Evolutionary conservation across 2,113 vertebrate species (phyloP).

Genomic region (Silurus glanis): DNA sequence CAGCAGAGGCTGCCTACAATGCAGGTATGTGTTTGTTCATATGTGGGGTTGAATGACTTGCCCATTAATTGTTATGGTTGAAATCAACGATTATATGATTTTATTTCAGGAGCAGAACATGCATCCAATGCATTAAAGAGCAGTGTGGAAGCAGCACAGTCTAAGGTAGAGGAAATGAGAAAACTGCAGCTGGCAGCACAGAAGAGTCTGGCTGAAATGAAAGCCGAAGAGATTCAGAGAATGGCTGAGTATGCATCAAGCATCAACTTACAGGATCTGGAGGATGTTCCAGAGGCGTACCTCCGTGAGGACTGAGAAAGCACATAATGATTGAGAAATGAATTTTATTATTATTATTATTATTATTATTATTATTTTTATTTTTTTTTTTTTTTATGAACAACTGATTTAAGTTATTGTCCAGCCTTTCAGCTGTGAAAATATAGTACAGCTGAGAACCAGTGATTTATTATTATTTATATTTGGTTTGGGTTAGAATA

Average conservation of each 20-base stretch:
- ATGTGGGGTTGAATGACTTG: neutral
- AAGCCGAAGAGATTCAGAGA: conserved; percentile 79
- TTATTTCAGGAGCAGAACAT: conserved; percentile 83
- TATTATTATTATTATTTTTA: too few relatives aligned
- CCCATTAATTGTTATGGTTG: neutral
- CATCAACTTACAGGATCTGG: conserved; percentile 46
- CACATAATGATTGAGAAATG: neutral
- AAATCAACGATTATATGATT: neutral
- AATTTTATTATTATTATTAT: neutral
- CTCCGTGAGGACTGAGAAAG: conserved; percentile 71
- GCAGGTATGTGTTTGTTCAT: conserved; percentile 65
- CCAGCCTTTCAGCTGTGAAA: neutral
- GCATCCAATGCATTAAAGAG: conserved; percentile 77
- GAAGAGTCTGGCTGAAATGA: conserved; percentile 81
- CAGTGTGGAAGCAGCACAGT: conserved; percentile 82
- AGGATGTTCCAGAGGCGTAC: conserved; percentile 75
- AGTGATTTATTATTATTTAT: neutral
- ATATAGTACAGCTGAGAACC: neutral
- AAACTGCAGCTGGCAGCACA: conserved; percentile 83
- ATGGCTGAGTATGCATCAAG: conserved; percentile 60
- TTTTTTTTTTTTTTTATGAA: neutral
- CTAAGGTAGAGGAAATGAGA: conserved; percentile 80
- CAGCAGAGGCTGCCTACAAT: conserved; percentile 69
- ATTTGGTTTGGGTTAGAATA: neutral
- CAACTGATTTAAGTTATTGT: conserved; percentile 7